Conservation (phyloP, 2,113 vertebrate genomes). For the Brachyistius frenatus region DNA sequence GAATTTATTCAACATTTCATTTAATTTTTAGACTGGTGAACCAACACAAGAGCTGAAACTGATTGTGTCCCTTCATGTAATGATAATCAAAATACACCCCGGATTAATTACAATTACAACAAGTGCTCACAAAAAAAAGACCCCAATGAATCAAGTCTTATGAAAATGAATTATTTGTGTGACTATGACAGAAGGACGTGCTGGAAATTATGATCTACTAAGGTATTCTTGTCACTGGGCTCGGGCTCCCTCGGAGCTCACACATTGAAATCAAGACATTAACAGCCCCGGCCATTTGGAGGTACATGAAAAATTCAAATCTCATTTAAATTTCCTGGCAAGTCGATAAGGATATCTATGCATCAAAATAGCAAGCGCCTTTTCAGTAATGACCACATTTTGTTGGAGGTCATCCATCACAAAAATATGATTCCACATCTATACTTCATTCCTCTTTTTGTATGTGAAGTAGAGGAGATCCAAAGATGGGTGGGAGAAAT, state of each 20-base stretch:
- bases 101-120: slow-evolving; percentile 46
- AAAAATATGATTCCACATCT: slow-evolving; percentile 58
- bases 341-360: slow-evolving; percentile 74
- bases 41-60: slow-evolving; percentile 29
- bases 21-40: too few relatives aligned
- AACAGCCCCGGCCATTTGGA: slow-evolving; percentile 70
- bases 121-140: slow-evolving; percentile 16
- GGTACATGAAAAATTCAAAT: slow-evolving; percentile 81
- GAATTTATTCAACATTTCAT: background rate
- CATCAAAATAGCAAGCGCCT: slow-evolving; percentile 71
- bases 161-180: slow-evolving; percentile 54
- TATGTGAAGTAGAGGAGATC: slow-evolving; percentile 37
- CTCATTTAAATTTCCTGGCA: slow-evolving; percentile 77
- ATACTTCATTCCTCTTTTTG: slow-evolving; percentile 39
- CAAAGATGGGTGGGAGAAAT: slow-evolving; percentile 55
- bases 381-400: slow-evolving; percentile 70
- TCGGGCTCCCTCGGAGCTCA: slow-evolving; percentile 57
- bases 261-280: slow-evolving; percentile 65
- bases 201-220: slow-evolving; percentile 39
- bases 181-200: slow-evolving; percentile 44
- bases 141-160: slow-evolving; percentile 43
- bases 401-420: slow-evolving; percentile 68
- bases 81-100: slow-evolving; percentile 32
- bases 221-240: slow-evolving; percentile 53
- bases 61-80: slow-evolving; percentile 19